Evolutionary conservation across 2,888 invertebrate genomes (phyloP), one percentile per base, ranked within the genome.

Genomic region (Lepeophtheirus nordmannii): DNA sequence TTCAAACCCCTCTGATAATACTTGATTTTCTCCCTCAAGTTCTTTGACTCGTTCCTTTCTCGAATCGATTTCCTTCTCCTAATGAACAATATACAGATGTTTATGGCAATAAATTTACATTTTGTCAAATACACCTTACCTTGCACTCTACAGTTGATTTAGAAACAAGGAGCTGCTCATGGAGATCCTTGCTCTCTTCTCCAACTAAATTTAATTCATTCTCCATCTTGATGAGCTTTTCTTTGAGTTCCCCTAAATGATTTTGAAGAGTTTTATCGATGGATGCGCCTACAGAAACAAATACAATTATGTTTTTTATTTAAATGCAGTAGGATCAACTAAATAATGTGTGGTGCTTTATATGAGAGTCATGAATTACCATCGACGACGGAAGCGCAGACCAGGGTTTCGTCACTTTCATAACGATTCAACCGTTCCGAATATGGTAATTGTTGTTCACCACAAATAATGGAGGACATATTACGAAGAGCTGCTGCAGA

Each of bases 181-280:
- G 61, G n/a, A 61, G 38, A n/a, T 61, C 61, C 37, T 61, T 61
- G 23, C 37, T 30, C 38, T 61, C 61, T 17, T 61, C 61, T 1
- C 61, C 61, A 12, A 61, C 61, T n/a, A 61, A 23, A 37, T 23
- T 37, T 10, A 61, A 17, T 17, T 61, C 61, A 30, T 61, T 22
- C 38, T 61, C 61, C 61, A 61, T 61, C 9, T 37, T 22, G 30
- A 23, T 22, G 37, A 61, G 38, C 38, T 61, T 61, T 11, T 37
- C n/a, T 38, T 61, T 22, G 37, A 61, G 38, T n/a, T 22, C 61
- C 8, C 37, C 61, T 37, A 61, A 17, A 61, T 37, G 22, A n/a
- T 17, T 61, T 22, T 22, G 30, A 30, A 61, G 14, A 5, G 37
- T 17, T 14, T n/a, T 37, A n/a, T 61, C 23, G 38, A 23, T 22